Conservation (phyloP, 2,797 vertebrate species). For the Karalla daura region DNA sequence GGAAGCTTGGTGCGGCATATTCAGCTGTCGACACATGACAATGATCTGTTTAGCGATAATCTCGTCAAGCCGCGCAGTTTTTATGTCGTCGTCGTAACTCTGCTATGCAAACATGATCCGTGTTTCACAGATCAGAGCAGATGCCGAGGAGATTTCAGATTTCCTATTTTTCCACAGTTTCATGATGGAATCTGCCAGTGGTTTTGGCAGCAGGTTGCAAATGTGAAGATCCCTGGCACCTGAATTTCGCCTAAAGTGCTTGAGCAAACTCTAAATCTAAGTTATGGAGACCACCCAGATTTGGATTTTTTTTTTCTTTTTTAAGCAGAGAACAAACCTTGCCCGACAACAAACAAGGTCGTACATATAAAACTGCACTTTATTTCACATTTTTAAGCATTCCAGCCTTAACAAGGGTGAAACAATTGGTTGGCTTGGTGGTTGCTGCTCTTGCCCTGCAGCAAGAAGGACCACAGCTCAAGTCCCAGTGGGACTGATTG, state of each 20-base stretch:
- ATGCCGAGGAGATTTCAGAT: background rate
- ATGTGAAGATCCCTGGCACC: constrained; percentile 25
- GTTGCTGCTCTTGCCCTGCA: no score
- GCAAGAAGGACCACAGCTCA: no score
- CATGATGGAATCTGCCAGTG: background rate
- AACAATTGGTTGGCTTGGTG: no score
- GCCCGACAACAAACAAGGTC: background rate
- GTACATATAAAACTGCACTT: no score
- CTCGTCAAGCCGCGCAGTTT: background rate
- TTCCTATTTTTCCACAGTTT: background rate
- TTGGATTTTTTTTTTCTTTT: constrained; percentile 16
- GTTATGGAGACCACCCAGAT: constrained; percentile 28
- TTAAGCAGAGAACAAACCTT: background rate
- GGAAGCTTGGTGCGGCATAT: background rate
- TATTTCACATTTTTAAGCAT: no score
- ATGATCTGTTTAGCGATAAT: background rate
- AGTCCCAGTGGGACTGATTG: no score
- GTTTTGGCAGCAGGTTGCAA: constrained; percentile 27
- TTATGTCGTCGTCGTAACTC: background rate
- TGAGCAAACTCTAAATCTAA: constrained; percentile 36
- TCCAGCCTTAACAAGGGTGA: no score
- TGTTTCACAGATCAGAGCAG: constrained; percentile 1
- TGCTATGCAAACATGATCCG: background rate
- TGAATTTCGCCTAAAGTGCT: constrained; percentile 29
- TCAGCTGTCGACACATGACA: background rate